Percentiles rank a stretch among this genome's conserved stretches.
These are phyloP conservation scores for Rhopalosiphum padi DNA, from an alignment of 1,140 invertebrate species.

Conservation along the genomic window DNA sequence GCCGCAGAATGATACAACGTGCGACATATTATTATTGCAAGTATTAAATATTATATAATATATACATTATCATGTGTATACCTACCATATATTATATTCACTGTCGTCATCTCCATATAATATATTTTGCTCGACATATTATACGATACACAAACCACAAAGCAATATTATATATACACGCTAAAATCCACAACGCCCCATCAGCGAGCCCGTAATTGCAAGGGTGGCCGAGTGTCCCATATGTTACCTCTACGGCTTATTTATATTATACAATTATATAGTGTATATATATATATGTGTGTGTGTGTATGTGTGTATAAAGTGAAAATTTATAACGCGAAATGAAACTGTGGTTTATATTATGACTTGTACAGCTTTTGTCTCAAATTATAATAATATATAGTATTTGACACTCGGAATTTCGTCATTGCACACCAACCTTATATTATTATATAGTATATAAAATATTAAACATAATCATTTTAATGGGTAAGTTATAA, in stretches of 20 bases:
- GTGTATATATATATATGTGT: neutral
- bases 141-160: neutral
- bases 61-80: neutral
- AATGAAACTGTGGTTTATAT: constrained; percentile 4
- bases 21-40: no score
- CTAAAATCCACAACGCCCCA: neutral
- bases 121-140: neutral
- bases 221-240: neutral
- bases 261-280: constrained; percentile 3
- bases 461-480: neutral
- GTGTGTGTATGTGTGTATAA: no score
- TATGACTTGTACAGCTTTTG: neutral
- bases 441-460: neutral
- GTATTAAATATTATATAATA: no score
- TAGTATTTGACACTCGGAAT: neutral
- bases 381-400: neutral
- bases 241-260: neutral
- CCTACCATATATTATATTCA: neutral
- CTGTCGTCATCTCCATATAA: neutral
- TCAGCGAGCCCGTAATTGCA: neutral
- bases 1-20: no score
- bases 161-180: neutral
- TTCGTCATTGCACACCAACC: neutral
- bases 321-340: neutral
- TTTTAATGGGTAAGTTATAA: neutral